Conservation (phyloP, 2,888 invertebrate species). For the Acheta domesticus region DNA sequence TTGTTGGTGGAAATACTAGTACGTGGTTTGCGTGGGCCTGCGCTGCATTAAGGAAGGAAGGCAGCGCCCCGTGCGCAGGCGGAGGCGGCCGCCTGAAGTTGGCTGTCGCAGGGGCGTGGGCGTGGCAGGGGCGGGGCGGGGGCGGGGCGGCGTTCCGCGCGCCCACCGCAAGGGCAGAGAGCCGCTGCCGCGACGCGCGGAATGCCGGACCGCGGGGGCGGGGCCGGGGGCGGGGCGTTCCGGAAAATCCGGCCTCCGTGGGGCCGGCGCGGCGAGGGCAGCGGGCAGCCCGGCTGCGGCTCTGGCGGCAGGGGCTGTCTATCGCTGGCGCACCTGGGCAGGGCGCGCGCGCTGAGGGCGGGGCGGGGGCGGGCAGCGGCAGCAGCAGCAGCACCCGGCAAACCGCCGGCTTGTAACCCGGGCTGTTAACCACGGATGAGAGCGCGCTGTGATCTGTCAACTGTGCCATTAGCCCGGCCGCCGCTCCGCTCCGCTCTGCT, state of each 20-base stretch:
- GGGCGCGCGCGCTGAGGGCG: neutral
- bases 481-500: neutral
- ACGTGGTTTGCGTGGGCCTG: too few species aligned
- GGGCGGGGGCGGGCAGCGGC: neutral
- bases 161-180: neutral
- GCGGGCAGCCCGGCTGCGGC: neutral
- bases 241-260: neutral
- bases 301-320: too few species aligned
- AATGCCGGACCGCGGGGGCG: neutral
- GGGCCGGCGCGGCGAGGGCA: neutral
- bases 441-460: constrained; percentile 18
- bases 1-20: too few species aligned
- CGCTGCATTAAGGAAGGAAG: too few species aligned
- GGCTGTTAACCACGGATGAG: constrained; percentile 18
- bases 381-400: neutral
- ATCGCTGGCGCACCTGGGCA: too few species aligned
- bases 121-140: neutral
- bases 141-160: neutral
- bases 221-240: neutral
- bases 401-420: constrained; percentile 18
- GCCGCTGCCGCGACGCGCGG: neutral
- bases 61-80: too few species aligned
- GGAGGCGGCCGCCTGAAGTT: too few species aligned
- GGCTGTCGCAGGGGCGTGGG: too few species aligned
- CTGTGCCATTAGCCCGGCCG: neutral